Evolutionary conservation across 2,797 vertebrate genomes (phyloP).

Genomic region (Hoplostethus atlanticus): DNA sequence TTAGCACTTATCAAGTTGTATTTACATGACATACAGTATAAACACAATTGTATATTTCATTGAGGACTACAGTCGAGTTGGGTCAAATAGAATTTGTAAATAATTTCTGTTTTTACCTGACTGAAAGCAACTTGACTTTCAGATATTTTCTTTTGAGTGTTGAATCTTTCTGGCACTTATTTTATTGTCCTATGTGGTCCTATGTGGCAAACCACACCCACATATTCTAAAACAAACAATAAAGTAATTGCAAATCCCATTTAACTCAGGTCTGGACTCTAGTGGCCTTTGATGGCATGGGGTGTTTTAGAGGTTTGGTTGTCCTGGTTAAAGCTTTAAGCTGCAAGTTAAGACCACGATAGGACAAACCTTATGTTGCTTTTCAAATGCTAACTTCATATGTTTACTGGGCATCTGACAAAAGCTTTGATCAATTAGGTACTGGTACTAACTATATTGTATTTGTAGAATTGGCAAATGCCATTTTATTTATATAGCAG

Average conservation of each 20-base stretch:
- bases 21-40: slow-evolving; percentile 57
- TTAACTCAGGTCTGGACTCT: neutral
- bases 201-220: slow-evolving; percentile 14
- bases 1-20: slow-evolving; percentile 62
- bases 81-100: slow-evolving; percentile 9
- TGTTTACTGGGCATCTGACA: slow-evolving; percentile 9
- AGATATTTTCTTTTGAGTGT: slow-evolving; percentile 23
- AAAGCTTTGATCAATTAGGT: neutral
- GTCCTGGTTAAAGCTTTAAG: slow-evolving; percentile 32
- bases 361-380: neutral
- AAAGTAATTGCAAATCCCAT: neutral
- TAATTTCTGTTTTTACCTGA: slow-evolving; percentile 17
- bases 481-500: too few species aligned
- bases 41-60: slow-evolving; percentile 40
- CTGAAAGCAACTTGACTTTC: slow-evolving; percentile 43
- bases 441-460: slow-evolving; percentile 21
- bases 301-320: slow-evolving; percentile 14
- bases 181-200: slow-evolving; percentile 19
- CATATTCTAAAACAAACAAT: neutral
- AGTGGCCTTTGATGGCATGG: neutral
- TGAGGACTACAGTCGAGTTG: slow-evolving; percentile 31
- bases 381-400: slow-evolving; percentile 7
- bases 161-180: slow-evolving; percentile 24
- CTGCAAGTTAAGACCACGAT: slow-evolving; percentile 52
- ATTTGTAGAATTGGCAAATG: neutral